Percentiles rank a stretch among this genome's conserved stretches.
Evolutionary conservation across 2,888 invertebrate species (phyloP).

Genomic region (Meiosimyza decipiens): DNA sequence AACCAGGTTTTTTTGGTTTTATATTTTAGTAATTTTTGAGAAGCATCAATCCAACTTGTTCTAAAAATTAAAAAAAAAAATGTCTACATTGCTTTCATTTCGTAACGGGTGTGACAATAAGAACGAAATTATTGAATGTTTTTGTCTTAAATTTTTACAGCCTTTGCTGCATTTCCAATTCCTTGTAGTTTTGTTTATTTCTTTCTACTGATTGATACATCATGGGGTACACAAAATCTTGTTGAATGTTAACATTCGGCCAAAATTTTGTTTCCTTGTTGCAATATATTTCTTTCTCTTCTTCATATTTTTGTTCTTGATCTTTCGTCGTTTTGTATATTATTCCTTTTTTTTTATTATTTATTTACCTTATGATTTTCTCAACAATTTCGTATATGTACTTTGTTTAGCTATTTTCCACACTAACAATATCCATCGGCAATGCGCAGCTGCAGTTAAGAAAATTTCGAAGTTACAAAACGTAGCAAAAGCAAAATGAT

Average conservation of each 20-base stretch:
- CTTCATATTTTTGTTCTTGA: background rate
- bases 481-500: background rate
- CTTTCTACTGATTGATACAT: background rate
- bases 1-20: too few relatives aligned
- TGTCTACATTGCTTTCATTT: too few relatives aligned
- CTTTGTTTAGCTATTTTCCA: slow-evolving; percentile 8
- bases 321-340: background rate
- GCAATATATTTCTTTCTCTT: background rate
- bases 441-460: slow-evolving; percentile 8
- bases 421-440: background rate
- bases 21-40: too few relatives aligned
- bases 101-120: too few relatives aligned
- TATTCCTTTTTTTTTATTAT: background rate
- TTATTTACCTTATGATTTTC: slow-evolving; percentile 6
- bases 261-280: background rate
- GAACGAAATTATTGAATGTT: too few relatives aligned
- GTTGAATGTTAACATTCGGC: slow-evolving; percentile 3
- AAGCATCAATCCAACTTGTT: too few relatives aligned
- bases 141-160: too few relatives aligned
- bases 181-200: too few relatives aligned
- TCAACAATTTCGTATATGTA: background rate
- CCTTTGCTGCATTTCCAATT: too few relatives aligned
- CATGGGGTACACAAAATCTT: background rate
- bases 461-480: slow-evolving; percentile 1
- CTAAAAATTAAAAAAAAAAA: too few relatives aligned